Evolutionary conservation across 1,140 invertebrate genomes (phyloP).

Genomic region (Fragariocoptes setiger): DNA sequence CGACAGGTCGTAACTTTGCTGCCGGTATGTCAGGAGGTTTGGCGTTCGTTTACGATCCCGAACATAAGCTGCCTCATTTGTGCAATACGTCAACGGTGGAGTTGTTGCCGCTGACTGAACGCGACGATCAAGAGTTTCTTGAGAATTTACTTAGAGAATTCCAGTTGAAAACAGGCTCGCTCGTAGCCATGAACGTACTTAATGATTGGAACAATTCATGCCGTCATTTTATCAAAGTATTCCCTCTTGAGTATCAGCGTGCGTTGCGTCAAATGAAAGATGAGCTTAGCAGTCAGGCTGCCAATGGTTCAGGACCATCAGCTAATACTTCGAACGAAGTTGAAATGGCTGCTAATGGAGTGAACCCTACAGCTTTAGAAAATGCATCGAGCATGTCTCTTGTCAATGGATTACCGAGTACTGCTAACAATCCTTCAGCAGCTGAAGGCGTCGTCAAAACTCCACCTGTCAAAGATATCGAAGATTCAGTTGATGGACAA

Average conservation of each 20-base stretch:
- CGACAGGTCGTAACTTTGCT: slow-evolving; percentile 88
- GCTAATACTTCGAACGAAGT: slow-evolving; percentile 15
- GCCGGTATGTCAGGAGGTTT: slow-evolving; percentile 94
- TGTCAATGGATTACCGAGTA: background rate
- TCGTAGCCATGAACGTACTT: slow-evolving; percentile 43
- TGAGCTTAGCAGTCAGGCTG: slow-evolving; percentile 13
- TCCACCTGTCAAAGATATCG: slow-evolving; percentile 33
- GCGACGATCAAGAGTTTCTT: slow-evolving; percentile 47
- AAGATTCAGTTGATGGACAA: slow-evolving; percentile 37
- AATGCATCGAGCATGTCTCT: background rate
- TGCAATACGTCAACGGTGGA: slow-evolving; percentile 76
- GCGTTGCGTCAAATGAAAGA: slow-evolving; percentile 39
- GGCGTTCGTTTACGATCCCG: slow-evolving; percentile 60
- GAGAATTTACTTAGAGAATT: slow-evolving; percentile 53
- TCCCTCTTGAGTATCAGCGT: slow-evolving; percentile 82
- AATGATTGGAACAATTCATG: slow-evolving; percentile 39
- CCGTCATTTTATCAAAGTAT: slow-evolving; percentile 64
- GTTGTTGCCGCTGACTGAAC: slow-evolving; percentile 36
- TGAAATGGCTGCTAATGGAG: background rate
- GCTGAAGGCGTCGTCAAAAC: background rate
- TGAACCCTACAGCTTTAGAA: no score
- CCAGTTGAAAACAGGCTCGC: slow-evolving; percentile 52
- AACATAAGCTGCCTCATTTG: slow-evolving; percentile 23
- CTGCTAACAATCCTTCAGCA: no score
- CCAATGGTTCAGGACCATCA: slow-evolving; percentile 5